A percentile compares a stretch with the other conserved stretches of the same genome.
Evolutionary conservation across 2,113 vertebrate species (phyloP).

Genomic region (Notarius lentiginosus): DNA sequence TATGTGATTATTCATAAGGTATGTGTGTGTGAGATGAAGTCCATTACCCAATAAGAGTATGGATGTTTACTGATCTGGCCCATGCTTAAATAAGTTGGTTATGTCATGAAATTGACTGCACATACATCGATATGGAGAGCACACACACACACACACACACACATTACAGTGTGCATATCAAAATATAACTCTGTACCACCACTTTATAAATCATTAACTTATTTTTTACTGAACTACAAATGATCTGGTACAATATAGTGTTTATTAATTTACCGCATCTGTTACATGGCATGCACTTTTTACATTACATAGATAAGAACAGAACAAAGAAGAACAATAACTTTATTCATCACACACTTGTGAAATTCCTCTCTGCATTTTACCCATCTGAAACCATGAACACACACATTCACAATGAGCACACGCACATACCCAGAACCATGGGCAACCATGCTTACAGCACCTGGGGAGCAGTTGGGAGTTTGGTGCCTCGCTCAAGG

Average conservation of each 20-base stretch:
- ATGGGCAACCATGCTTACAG: no score
- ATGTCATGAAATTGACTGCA: neutral
- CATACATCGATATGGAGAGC: neutral
- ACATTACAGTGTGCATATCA: neutral
- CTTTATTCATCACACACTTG: no score
- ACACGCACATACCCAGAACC: no score
- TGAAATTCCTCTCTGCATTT: no score
- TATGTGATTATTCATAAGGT: conserved; percentile 22
- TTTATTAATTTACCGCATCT: neutral
- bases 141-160: neutral
- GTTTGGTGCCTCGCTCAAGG: no score
- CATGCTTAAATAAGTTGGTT: conserved; percentile 79
- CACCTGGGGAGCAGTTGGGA: no score
- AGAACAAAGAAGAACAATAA: no score
- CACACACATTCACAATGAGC: no score
- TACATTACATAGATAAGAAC: neutral
- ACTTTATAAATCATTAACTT: neutral
- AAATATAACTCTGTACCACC: neutral
- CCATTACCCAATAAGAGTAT: conserved; percentile 73
- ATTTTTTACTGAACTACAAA: neutral
- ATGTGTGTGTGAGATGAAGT: conserved; percentile 55
- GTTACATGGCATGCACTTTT: neutral
- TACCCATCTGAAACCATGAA: no score
- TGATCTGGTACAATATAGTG: neutral
- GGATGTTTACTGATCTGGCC: conserved; percentile 88